Conservation (phyloP, 2,113 vertebrate species). For the Chascanopsetta lugubris region DNA sequence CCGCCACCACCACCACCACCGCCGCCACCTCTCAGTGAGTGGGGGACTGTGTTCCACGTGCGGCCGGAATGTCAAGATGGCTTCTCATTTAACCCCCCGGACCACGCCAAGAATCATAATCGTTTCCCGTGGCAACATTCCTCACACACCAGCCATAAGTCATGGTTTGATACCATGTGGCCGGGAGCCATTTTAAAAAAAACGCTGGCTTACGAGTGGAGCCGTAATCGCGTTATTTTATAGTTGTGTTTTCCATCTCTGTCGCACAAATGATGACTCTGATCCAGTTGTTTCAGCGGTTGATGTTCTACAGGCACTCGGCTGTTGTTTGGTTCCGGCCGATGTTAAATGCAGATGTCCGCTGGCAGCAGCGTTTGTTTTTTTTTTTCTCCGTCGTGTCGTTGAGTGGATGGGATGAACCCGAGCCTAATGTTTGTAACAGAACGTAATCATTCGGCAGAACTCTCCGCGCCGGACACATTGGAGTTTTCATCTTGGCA, state of each 20-base stretch:
- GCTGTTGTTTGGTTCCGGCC: constrained; percentile 26
- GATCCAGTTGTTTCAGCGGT: constrained; percentile 30
- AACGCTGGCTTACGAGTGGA: constrained; percentile 24
- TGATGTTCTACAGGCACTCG: constrained; percentile 43
- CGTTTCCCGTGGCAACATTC: constrained; percentile 54
- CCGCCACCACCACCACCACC: no score
- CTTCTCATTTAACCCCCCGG: constrained; percentile 16
- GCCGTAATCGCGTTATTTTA: constrained; percentile 48
- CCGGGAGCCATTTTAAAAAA: constrained; percentile 35
- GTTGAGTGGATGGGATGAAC: constrained; percentile 39
- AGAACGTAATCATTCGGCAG: constrained; percentile 32
- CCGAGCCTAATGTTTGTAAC: constrained; percentile 38
- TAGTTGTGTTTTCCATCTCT: constrained; percentile 44
- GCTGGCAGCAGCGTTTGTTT: background rate
- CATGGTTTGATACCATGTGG: constrained; percentile 31
- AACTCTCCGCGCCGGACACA: constrained; percentile 23
- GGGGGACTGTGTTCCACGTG: constrained; percentile 15
- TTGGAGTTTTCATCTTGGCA: constrained; percentile 21
- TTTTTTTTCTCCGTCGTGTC: constrained; percentile 39
- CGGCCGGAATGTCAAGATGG: constrained; percentile 13
- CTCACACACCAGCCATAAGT: constrained; percentile 44
- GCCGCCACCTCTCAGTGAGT: constrained; percentile 1
- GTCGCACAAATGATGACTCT: constrained; percentile 29
- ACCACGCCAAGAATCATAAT: constrained; percentile 39
- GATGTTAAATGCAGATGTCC: constrained; percentile 39